A percentile compares a stretch with the other conserved stretches of the same genome.
phyloP scores from a whole-genome alignment of 2,797 vertebrate species.

The Ispidina lecontei region DNA sequence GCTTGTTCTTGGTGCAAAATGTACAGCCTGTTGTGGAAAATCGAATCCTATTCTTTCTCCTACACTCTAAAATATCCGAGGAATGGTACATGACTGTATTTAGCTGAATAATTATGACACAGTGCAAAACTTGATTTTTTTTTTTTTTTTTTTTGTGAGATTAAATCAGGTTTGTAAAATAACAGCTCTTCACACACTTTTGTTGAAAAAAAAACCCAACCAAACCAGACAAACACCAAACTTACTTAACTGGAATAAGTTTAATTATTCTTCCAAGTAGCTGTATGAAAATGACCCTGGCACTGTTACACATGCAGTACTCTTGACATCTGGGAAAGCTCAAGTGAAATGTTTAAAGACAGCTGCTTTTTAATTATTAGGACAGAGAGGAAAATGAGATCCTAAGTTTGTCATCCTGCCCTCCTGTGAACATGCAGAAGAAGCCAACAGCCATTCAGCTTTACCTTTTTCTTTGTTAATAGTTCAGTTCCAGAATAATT shows the following conservation, averaged over 20 bases:
- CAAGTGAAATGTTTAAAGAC: not conserved
- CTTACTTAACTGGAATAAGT: not conserved
- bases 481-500: slow-evolving; percentile 64
- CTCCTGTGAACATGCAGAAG: slow-evolving; percentile 8
- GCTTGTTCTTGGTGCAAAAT: slow-evolving; percentile 41
- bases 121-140: not conserved
- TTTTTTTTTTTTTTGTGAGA: not conserved
- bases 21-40: slow-evolving; percentile 20
- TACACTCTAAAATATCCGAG: slow-evolving; percentile 57
- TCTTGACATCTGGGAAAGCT: not conserved
- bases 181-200: not conserved
- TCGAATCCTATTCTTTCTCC: slow-evolving; percentile 53
- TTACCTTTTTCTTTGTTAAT: slow-evolving; percentile 48
- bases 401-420: not conserved
- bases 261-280: not conserved
- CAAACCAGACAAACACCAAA: too few relatives aligned
- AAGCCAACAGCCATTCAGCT: slow-evolving; percentile 46
- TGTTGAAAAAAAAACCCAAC: not conserved
- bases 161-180: slow-evolving; percentile 14
- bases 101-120: not conserved
- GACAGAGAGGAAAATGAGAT: slow-evolving; percentile 6
- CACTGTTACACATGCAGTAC: not conserved
- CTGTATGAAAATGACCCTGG: not conserved
- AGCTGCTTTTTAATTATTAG: slow-evolving; percentile 26
- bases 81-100: slow-evolving; percentile 51